Percentiles rank a stretch among this genome's conserved stretches.
Conservation (phyloP, 2,113 vertebrate species). For the Centrocercus urophasianus region DNA sequence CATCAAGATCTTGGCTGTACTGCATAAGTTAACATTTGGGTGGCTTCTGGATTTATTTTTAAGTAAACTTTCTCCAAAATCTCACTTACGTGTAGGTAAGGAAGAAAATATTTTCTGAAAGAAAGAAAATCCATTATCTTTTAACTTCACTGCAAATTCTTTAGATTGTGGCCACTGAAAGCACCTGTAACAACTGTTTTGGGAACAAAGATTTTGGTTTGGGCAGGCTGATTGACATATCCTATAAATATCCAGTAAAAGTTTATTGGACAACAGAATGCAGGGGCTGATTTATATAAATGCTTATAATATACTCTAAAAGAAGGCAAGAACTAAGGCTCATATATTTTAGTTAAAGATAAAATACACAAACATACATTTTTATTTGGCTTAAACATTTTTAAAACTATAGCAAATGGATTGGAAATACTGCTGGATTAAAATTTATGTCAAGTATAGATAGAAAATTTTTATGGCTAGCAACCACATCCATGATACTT, state of each 20-base stretch:
- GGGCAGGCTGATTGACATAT: not conserved
- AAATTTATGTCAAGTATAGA: not conserved
- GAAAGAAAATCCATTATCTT: not conserved
- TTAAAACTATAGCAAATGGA: not conserved
- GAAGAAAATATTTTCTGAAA: not conserved
- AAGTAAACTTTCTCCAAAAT: not conserved
- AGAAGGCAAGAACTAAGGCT: not conserved
- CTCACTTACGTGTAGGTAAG: not conserved
- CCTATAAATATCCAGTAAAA: not conserved
- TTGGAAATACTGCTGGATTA: not conserved
- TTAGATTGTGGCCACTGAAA: not conserved
- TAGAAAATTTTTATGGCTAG: not conserved
- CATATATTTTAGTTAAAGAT: not conserved
- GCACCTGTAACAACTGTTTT: not conserved
- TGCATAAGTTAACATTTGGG: not conserved
- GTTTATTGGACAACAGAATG: not conserved
- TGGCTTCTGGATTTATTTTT: not conserved
- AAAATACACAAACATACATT: not conserved
- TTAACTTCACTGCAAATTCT: not conserved
- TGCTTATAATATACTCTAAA: not conserved
- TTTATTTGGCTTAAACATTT: not conserved
- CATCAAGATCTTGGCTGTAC: not conserved
- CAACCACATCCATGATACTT: not conserved
- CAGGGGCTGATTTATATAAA: not conserved
- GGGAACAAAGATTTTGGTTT: not conserved